Conservation (phyloP, 2,888 invertebrate genomes). For the Drosophila anomalipes region DNA sequence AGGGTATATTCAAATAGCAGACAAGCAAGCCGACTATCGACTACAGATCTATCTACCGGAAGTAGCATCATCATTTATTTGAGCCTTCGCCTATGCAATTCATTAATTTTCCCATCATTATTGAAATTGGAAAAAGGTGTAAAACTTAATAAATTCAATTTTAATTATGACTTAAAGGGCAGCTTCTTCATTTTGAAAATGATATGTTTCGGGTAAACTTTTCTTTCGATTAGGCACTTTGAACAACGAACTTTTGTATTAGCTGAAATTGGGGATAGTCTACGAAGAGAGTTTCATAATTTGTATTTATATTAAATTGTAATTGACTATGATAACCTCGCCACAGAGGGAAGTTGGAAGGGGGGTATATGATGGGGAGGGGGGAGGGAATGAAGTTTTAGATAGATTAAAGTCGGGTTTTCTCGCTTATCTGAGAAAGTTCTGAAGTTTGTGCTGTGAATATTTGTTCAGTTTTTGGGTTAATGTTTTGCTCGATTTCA, state of each 20-base stretch:
- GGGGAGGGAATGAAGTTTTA: neutral
- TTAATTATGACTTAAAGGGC: neutral
- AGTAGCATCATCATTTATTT: neutral
- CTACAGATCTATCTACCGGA: neutral
- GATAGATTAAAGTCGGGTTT: neutral
- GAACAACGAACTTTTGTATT: neutral
- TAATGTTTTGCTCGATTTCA: conserved; percentile 29
- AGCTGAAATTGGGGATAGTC: neutral
- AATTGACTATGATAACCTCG: neutral
- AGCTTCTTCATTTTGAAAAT: neutral
- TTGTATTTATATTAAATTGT: neutral
- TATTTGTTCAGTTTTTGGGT: neutral
- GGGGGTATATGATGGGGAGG: neutral
- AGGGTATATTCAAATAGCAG: neutral
- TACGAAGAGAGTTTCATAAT: neutral
- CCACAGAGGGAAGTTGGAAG: neutral
- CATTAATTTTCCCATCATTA: neutral
- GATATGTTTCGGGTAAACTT: neutral
- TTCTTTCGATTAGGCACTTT: neutral
- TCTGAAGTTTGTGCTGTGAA: neutral
- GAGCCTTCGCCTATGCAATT: neutral
- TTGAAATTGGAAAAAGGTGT: neutral
- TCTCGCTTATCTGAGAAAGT: neutral
- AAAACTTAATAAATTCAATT: neutral
- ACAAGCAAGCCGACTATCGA: neutral